These are phyloP conservation scores for Charadrius vociferus DNA, from an alignment of 2,113 vertebrate species.

Conservation along the genomic window DNA sequence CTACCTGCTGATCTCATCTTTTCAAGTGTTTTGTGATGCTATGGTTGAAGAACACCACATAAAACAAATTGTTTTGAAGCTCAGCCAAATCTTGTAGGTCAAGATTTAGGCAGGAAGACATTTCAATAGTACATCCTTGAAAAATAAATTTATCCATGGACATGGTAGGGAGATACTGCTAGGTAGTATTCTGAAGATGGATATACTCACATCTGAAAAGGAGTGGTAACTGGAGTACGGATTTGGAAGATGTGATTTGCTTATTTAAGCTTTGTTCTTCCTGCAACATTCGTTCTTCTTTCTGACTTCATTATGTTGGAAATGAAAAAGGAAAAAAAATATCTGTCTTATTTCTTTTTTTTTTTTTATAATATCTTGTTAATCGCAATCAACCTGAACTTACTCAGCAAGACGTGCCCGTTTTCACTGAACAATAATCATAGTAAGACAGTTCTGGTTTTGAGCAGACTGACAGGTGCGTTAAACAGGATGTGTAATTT, in stretches of 20 bases:
- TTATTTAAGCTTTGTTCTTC: not conserved
- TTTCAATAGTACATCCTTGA: constrained; percentile 19
- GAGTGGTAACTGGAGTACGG: not conserved
- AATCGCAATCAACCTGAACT: not conserved
- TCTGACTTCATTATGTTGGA: not conserved
- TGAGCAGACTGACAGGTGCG: not conserved
- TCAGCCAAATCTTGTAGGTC: constrained; percentile 45
- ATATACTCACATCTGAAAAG: not conserved
- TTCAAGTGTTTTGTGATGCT: constrained; percentile 38
- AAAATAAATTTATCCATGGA: not conserved
- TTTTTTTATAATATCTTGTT: not conserved
- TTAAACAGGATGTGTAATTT: constrained; percentile 21
- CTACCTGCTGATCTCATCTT: constrained; percentile 49
- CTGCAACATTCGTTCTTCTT: not conserved
- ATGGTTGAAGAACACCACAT: constrained; percentile 33
- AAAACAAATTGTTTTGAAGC: constrained; percentile 65
- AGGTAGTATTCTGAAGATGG: not conserved
- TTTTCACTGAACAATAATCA: not conserved
- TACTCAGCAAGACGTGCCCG: not conserved
- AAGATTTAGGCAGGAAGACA: constrained; percentile 2
- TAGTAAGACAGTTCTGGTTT: not conserved
- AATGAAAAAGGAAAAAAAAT: not conserved
- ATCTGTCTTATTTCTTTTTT: not conserved
- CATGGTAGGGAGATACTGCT: not conserved
- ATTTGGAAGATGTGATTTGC: not conserved